These are phyloP conservation scores for Brenthis daphne DNA, from an alignment of 2,888 invertebrate genomes.

Conservation along the genomic window DNA sequence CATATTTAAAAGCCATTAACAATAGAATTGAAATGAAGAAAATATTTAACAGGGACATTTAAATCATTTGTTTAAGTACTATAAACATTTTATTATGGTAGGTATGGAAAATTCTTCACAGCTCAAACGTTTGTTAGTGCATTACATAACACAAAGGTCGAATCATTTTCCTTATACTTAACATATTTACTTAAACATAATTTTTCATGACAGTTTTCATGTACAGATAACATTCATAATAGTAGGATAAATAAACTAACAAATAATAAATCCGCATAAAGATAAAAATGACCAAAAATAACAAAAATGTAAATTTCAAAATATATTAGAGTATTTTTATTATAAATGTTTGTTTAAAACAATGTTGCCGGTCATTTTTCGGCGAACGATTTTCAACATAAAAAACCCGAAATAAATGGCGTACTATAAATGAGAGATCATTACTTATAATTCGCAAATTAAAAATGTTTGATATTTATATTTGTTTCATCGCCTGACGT, in stretches of 20 bases:
- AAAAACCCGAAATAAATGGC: not conserved
- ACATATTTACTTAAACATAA: not conserved
- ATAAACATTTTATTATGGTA: no score
- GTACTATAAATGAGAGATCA: not conserved
- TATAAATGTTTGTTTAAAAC: not conserved
- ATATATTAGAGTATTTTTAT: not conserved
- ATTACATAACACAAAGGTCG: constrained; percentile 2
- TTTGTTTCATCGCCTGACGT: not conserved
- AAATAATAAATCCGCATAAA: no score
- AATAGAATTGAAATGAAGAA: no score
- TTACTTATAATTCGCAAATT: not conserved
- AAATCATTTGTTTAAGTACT: no score
- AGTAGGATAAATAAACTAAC: no score
- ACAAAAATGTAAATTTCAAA: constrained; percentile 1
- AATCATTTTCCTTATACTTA: constrained; percentile 11
- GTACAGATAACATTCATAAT: no score
- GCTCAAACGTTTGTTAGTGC: constrained; percentile 1
- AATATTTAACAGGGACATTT: no score
- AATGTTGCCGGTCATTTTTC: no score
- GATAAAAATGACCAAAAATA: not conserved
- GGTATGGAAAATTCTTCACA: constrained; percentile 10
- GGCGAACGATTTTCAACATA: not conserved
- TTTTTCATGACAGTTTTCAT: not conserved
- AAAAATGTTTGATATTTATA: not conserved
- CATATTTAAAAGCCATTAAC: no score